These are phyloP conservation scores for Stenoptilia bipunctidactyla DNA, from an alignment of 2,888 invertebrate genomes.

Conservation along the genomic window DNA sequence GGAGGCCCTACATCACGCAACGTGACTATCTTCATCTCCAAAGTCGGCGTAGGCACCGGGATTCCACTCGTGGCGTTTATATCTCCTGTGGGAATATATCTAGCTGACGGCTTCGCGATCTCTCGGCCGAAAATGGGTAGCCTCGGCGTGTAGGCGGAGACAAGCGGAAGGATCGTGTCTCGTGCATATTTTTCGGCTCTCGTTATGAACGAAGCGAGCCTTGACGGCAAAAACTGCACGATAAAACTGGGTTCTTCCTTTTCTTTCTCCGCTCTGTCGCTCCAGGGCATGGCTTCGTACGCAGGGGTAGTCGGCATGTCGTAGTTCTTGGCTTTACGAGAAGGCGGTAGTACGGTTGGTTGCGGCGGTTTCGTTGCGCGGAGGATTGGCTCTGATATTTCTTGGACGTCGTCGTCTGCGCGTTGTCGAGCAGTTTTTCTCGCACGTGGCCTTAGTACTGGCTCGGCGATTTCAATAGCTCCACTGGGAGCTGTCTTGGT, in stretches of 20 bases:
- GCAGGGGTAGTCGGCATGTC: conserved; percentile 49
- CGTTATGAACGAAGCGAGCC: conserved; percentile 82
- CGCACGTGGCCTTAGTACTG: conserved; percentile 75
- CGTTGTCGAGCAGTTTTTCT: conserved; percentile 66
- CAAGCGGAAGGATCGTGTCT: conserved; percentile 80
- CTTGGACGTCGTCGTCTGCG: conserved; percentile 61
- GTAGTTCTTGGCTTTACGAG: conserved; percentile 57
- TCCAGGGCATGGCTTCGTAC: conserved; percentile 38
- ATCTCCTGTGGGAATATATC: conserved; percentile 74
- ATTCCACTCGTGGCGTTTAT: conserved; percentile 41
- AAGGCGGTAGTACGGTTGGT: conserved; percentile 34
- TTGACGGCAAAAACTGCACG: conserved; percentile 84
- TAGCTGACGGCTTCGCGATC: conserved; percentile 60
- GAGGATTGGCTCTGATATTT: conserved; percentile 77
- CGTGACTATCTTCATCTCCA: conserved; percentile 64
- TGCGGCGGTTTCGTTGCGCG: conserved; percentile 54
- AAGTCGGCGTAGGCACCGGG: conserved; percentile 54
- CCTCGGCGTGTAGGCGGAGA: conserved; percentile 83
- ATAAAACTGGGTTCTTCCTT: conserved; percentile 65
- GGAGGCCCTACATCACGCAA: conserved; percentile 55
- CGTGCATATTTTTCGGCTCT: conserved; percentile 86
- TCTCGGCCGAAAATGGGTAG: conserved; percentile 72
- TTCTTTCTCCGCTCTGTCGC: conserved; percentile 42
- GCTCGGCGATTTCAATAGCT: conserved; percentile 78
- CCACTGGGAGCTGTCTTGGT: conserved; percentile 54